phyloP scores from a whole-genome alignment of 30 jellyfish, hydroid and myxozoan species.

The Nemopilema nomurai region DNA sequence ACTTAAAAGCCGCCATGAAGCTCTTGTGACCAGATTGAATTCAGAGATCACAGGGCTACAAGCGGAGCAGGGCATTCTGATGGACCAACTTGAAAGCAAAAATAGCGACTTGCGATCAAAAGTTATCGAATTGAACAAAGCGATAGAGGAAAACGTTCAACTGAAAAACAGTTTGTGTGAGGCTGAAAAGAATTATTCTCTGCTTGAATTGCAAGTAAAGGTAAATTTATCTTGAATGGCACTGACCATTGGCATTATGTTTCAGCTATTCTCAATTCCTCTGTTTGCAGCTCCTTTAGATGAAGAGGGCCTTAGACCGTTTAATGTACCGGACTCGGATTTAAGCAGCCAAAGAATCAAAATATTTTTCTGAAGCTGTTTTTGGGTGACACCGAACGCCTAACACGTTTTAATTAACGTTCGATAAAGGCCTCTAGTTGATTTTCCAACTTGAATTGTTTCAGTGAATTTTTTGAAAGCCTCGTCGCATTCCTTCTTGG shows the following conservation, averaged over 20 bases:
- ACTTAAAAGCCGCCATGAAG: neutral
- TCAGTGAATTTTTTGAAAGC: too few species aligned
- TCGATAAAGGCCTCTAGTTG: too few species aligned
- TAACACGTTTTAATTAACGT: too few species aligned
- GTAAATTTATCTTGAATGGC: slow-evolving; percentile 1
- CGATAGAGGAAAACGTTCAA: slow-evolving; percentile 23
- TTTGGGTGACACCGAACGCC: too few species aligned
- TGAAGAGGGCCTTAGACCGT: too few species aligned
- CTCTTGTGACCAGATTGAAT: neutral
- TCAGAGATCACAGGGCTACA: slow-evolving; percentile 27
- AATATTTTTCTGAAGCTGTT: too few species aligned
- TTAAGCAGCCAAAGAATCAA: too few species aligned
- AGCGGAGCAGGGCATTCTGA: slow-evolving; percentile 14
- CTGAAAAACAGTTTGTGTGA: slow-evolving; percentile 24
- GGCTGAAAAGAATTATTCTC: slow-evolving; percentile 23
- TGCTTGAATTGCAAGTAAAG: slow-evolving; percentile 32
- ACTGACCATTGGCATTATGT: neutral
- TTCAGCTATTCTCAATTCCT: neutral
- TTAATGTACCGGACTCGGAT: too few species aligned
- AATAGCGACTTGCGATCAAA: slow-evolving; percentile 25
- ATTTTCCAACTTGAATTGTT: too few species aligned
- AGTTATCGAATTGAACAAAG: neutral
- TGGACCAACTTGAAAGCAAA: slow-evolving; percentile 18
- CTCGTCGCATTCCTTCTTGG: too few species aligned
- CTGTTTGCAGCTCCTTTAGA: neutral